Conservation (phyloP, 1,140 invertebrate genomes). For the Solenopsis fugax region DNA sequence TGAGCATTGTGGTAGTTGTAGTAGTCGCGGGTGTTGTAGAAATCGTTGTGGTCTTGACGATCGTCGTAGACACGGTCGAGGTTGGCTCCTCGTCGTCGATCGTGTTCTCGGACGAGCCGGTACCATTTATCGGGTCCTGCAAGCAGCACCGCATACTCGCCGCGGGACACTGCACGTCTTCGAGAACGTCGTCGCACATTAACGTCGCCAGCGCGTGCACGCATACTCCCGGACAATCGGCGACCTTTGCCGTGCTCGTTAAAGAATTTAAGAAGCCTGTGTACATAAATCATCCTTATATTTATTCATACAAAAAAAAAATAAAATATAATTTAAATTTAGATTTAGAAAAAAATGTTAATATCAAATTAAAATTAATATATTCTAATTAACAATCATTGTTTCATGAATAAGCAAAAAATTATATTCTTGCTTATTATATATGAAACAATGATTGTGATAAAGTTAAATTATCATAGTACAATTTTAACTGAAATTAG, state of each 20-base stretch:
- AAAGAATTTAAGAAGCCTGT: conserved; percentile 93
- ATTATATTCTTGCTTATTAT: too few species aligned
- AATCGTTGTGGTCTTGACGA: conserved; percentile 64
- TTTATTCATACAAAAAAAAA: background rate
- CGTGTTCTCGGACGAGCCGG: conserved; percentile 74
- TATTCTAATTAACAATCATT: too few species aligned
- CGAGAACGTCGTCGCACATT: conserved; percentile 94
- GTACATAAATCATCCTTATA: conserved; percentile 60
- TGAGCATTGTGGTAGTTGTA: conserved; percentile 60
- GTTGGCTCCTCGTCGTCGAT: conserved; percentile 76
- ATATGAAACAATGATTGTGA: too few species aligned
- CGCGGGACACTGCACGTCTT: conserved; percentile 92
- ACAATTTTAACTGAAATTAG: too few species aligned
- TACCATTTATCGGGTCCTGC: conserved; percentile 88
- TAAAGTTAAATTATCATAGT: too few species aligned
- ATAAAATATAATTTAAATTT: conserved; percentile 18
- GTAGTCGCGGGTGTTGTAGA: conserved; percentile 66
- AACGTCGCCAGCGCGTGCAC: conserved; percentile 93
- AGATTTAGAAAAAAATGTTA: background rate
- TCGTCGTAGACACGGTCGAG: conserved; percentile 58
- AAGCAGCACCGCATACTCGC: conserved; percentile 94
- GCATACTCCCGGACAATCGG: conserved; percentile 95
- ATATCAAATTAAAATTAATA: too few species aligned
- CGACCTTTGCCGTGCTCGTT: conserved; percentile 93
- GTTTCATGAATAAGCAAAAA: too few species aligned